Percentiles rank a stretch among this genome's conserved stretches.
phyloP scores from a whole-genome alignment of 1,140 invertebrate genomes.

The Neuroterus valhalla region DNA sequence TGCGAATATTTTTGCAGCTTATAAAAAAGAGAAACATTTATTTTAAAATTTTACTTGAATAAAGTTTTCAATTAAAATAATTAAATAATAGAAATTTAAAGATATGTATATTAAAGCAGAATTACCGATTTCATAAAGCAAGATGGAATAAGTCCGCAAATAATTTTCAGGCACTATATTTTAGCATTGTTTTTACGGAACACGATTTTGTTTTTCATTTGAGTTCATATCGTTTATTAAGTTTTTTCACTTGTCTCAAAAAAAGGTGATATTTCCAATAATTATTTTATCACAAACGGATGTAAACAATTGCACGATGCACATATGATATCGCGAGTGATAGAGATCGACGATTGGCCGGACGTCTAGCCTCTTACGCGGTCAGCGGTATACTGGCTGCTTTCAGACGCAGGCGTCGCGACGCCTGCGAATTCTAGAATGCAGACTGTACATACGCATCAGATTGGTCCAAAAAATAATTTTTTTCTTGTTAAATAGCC shows the following conservation, averaged over 20 bases:
- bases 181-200: neutral
- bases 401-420: slow-evolving; percentile 48
- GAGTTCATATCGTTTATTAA: neutral
- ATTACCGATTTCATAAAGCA: no score
- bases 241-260: neutral
- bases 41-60: no score
- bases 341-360: slow-evolving; percentile 45
- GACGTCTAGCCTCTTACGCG: slow-evolving; percentile 53
- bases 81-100: no score
- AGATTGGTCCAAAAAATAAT: no score
- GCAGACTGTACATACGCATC: neutral
- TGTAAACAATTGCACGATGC: neutral
- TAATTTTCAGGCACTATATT: no score
- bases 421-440: slow-evolving; percentile 30
- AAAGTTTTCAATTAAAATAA: no score
- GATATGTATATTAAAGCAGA: no score
- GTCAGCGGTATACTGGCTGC: slow-evolving; percentile 55
- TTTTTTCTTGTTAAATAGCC: no score
- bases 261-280: neutral
- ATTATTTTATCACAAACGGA: neutral
- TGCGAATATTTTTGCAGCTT: neutral
- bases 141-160: no score
- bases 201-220: neutral
- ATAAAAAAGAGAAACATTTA: no score
- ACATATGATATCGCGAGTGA: slow-evolving; percentile 38